These are phyloP conservation scores for Pardalotus punctatus DNA, from an alignment of 2,113 vertebrate species.

Conservation along the genomic window DNA sequence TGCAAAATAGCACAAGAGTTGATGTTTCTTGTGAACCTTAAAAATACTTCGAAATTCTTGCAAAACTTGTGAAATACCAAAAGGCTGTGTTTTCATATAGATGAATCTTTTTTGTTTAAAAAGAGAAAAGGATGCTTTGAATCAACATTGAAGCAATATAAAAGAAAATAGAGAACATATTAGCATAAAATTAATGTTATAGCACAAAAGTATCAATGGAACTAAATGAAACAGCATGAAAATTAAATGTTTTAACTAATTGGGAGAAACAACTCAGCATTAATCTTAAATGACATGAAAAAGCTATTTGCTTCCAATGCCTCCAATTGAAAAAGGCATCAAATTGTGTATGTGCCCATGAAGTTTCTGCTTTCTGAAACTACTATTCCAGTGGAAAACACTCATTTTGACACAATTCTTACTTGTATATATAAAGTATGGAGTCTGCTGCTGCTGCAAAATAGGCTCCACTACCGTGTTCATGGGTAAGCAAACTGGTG, in stretches of 20 bases:
- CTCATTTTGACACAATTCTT: neutral
- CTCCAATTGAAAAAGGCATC: neutral
- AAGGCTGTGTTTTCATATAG: neutral
- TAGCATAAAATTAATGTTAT: neutral
- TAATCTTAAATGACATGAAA: neutral
- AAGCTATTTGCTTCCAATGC: neutral
- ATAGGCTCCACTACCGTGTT: neutral
- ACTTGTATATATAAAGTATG: neutral
- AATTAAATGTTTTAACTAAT: neutral
- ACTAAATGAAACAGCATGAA: neutral
- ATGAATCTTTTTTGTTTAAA: neutral
- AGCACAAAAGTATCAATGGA: neutral
- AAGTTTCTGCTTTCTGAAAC: neutral
- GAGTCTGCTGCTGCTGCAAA: neutral
- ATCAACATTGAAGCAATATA: neutral
- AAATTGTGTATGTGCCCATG: neutral
- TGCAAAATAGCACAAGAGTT: neutral
- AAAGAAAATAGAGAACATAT: neutral
- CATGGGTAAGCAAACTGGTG: neutral
- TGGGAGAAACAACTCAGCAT: neutral
- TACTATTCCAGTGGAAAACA: neutral
- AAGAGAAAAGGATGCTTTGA: neutral
- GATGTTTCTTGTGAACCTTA: neutral
- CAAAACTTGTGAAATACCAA: neutral
- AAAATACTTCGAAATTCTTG: neutral